A percentile compares a stretch with the other conserved stretches of the same genome.
phyloP scores from a whole-genome alignment of 2,888 invertebrate species.

The Imbricaverruca yamaguchii region DNA sequence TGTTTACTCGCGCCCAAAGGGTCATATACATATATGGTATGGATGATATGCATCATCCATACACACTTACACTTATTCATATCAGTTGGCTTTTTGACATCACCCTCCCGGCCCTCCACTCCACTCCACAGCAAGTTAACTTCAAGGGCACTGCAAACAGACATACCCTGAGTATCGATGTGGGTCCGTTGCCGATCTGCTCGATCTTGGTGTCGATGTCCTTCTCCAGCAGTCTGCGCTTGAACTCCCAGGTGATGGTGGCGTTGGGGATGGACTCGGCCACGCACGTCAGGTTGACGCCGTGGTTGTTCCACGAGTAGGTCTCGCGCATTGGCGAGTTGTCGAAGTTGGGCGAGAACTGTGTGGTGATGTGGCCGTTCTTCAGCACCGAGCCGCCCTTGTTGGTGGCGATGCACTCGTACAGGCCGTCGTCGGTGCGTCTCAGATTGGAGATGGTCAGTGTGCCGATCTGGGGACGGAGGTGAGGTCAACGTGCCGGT shows the following conservation, averaged over 20 bases:
- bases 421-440: constrained; percentile 74
- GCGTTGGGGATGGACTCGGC: constrained; percentile 68
- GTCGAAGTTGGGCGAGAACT: constrained; percentile 73
- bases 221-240: constrained; percentile 36
- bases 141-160: no score
- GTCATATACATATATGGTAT: no score
- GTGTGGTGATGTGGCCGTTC: constrained; percentile 73
- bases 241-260: constrained; percentile 73
- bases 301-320: constrained; percentile 73
- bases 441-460: constrained; percentile 58
- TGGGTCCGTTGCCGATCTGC: constrained; percentile 60
- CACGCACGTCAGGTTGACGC: constrained; percentile 71
- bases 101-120: no score
- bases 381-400: constrained; percentile 64
- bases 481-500: neutral
- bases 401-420: constrained; percentile 76
- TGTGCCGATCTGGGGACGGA: constrained; percentile 41
- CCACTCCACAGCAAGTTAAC: no score
- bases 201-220: constrained; percentile 48
- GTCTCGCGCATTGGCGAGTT: constrained; percentile 56
- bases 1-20: no score
- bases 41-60: no score
- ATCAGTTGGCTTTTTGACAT: no score
- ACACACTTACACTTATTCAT: no score
- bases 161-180: constrained; percentile 52